These are phyloP conservation scores for Procavia capensis DNA, from an alignment of 2,113 vertebrate genomes.

Conservation along the genomic window DNA sequence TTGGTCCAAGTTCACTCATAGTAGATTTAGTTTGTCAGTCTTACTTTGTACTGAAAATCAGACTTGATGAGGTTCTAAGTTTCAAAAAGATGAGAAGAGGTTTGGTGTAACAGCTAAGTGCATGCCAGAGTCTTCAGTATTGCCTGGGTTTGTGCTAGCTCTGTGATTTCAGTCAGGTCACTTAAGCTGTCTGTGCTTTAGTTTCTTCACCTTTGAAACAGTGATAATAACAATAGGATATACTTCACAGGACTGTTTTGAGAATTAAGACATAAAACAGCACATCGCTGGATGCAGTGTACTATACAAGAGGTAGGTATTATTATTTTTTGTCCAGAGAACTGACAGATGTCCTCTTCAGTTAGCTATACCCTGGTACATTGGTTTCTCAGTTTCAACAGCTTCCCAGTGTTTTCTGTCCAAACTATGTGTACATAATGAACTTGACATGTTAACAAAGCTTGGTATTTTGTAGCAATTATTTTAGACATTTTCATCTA, in stretches of 20 bases:
- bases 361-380: neutral
- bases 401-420: neutral
- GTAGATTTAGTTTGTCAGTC: neutral
- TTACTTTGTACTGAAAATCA: slow-evolving; percentile 3
- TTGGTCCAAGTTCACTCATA: neutral
- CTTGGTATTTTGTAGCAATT: slow-evolving; percentile 37
- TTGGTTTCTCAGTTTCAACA: neutral
- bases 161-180: neutral
- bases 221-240: neutral
- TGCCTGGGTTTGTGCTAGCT: neutral
- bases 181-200: slow-evolving; percentile 2
- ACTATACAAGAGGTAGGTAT: neutral
- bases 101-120: neutral
- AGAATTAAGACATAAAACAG: neutral
- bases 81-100: neutral
- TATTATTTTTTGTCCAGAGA: neutral
- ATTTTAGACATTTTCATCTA: slow-evolving; percentile 42
- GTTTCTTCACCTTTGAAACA: neutral
- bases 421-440: neutral
- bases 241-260: neutral
- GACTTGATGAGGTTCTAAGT: neutral
- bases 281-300: neutral
- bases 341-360: neutral
- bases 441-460: slow-evolving; percentile 32
- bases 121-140: neutral